phyloP scores from a whole-genome alignment of 2,888 invertebrate genomes.

The Chrysolina americana region DNA sequence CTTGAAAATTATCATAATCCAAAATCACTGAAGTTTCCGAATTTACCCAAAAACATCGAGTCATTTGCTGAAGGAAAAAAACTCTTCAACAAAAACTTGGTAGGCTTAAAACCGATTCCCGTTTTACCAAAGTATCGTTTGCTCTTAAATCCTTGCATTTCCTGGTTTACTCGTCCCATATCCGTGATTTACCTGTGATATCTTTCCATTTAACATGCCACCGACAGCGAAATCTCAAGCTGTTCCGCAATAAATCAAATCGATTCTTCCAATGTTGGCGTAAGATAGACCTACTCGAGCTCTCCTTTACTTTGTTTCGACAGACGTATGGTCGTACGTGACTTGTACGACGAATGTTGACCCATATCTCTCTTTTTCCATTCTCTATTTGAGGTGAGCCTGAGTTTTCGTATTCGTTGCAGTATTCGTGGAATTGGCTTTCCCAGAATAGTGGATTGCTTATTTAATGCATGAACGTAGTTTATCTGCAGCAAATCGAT shows the following conservation, averaged over 20 bases:
- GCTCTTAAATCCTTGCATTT: too few species aligned
- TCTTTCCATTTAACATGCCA: not conserved
- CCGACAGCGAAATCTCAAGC: not conserved
- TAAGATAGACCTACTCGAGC: constrained; percentile 3
- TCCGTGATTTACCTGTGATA: not conserved
- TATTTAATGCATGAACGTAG: too few species aligned
- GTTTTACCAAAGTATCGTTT: too few species aligned
- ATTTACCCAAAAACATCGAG: too few species aligned
- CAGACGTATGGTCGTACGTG: not conserved
- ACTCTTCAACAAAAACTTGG: too few species aligned
- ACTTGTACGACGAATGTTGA: not conserved
- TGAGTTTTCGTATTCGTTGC: not conserved
- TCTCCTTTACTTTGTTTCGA: not conserved
- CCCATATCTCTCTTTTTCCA: not conserved
- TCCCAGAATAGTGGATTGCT: not conserved
- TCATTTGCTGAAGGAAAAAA: too few species aligned
- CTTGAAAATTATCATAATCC: too few species aligned
- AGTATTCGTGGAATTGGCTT: not conserved
- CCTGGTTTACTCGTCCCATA: not conserved
- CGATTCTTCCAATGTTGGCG: not conserved
- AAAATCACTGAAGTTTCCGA: too few species aligned
- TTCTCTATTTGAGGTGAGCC: not conserved
- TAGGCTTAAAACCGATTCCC: too few species aligned
- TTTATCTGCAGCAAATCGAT: too few species aligned
- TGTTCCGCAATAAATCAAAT: constrained; percentile 13